A percentile compares a stretch with the other conserved stretches of the same genome.
Conservation (phyloP, 2,797 vertebrate genomes). For the Cossypha niveicapilla region DNA sequence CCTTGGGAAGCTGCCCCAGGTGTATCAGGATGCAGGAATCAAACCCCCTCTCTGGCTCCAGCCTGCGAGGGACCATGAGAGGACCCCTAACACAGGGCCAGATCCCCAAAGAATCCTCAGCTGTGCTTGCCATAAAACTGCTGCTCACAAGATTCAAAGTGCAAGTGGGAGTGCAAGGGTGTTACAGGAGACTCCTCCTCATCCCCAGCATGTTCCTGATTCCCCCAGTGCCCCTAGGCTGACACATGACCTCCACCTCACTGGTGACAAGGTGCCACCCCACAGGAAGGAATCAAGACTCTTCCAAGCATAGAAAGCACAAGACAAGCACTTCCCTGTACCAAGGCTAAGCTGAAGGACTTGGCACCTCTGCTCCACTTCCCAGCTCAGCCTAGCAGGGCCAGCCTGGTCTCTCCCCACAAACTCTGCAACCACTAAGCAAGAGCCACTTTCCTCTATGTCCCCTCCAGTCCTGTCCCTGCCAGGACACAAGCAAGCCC, state of each 20-base stretch:
- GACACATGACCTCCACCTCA: neutral
- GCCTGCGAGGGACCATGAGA: neutral
- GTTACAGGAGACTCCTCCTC: neutral
- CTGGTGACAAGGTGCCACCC: rapidly evolving
- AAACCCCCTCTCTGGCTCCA: neutral
- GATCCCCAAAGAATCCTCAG: neutral
- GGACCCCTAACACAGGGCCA: neutral
- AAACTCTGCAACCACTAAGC: neutral
- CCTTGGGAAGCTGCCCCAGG: neutral
- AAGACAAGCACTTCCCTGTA: rapidly evolving
- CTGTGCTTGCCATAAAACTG: rapidly evolving
- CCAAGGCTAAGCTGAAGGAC: neutral
- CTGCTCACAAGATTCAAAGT: neutral
- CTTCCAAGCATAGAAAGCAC: neutral
- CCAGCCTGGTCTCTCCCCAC: neutral
- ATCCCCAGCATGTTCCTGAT: rapidly evolving
- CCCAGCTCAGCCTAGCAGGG: neutral
- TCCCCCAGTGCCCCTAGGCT: neutral
- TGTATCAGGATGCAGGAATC: neutral
- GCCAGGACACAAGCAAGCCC: neutral
- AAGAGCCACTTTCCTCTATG: rapidly evolving
- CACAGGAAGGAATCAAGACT: neutral
- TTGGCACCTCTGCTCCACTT: neutral
- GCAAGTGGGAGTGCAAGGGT: neutral
- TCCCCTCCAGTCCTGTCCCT: neutral